phyloP scores from a whole-genome alignment of 1,140 invertebrate species.

The Paramacrobiotus metropolitanus region DNA sequence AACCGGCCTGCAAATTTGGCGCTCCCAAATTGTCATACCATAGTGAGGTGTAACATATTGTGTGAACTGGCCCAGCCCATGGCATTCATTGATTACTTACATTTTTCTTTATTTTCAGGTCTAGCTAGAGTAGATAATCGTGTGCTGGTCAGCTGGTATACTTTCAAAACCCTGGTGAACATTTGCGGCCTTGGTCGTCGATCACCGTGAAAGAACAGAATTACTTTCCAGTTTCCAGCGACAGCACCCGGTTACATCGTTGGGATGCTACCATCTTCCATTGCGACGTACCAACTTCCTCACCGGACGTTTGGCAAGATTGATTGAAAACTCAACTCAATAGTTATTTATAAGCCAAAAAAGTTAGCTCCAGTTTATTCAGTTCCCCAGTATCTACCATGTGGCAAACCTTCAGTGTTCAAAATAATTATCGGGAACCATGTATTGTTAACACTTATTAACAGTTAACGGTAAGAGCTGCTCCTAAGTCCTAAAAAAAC shows the following conservation, averaged over 20 bases:
- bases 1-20: constrained; percentile 49
- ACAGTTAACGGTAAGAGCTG: no score
- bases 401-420: no score
- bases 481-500: no score
- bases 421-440: no score
- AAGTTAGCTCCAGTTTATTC: no score
- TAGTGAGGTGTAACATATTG: constrained; percentile 63
- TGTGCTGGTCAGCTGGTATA: constrained; percentile 61
- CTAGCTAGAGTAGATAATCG: constrained; percentile 40
- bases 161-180: constrained; percentile 65
- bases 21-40: constrained; percentile 78
- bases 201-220: constrained; percentile 37
- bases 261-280: background rate
- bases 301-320: background rate
- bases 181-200: constrained; percentile 52
- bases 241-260: background rate
- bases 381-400: no score
- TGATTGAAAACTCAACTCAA: no score
- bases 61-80: constrained; percentile 81
- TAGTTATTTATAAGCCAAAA: no score
- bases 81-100: constrained; percentile 62
- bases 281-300: background rate
- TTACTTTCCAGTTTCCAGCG: constrained; percentile 50
- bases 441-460: no score
- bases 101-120: constrained; percentile 40